These are phyloP conservation scores for Natator depressus DNA, from an alignment of 2,113 vertebrate species.

Conservation along the genomic window DNA sequence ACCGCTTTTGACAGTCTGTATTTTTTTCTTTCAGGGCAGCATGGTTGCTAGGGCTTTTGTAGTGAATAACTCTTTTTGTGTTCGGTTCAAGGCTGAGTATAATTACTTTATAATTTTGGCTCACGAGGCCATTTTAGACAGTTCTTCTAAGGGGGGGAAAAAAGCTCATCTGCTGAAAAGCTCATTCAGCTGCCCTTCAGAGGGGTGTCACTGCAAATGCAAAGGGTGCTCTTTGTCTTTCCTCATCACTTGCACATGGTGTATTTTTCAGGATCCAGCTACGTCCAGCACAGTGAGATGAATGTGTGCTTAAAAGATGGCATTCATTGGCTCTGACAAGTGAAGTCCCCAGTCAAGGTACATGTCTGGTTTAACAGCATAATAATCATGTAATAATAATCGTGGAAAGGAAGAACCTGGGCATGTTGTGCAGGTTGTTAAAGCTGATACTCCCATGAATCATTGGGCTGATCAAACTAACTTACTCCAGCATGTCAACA, in stretches of 20 bases:
- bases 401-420: not conserved
- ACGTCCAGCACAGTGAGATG: not conserved
- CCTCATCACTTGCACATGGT: not conserved
- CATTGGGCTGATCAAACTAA: not conserved
- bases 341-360: not conserved
- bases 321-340: not conserved
- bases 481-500: not conserved
- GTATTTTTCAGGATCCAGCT: not conserved
- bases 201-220: not conserved
- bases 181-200: not conserved
- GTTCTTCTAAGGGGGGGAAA: conserved; percentile 35
- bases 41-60: conserved; percentile 70
- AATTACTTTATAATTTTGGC: conserved; percentile 75
- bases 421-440: rapidly evolving
- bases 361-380: not conserved
- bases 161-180: conserved; percentile 30
- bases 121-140: conserved; percentile 51
- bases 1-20: conserved; percentile 70
- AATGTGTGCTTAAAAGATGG: rapidly evolving
- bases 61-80: conserved; percentile 76
- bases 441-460: rapidly evolving
- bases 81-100: conserved; percentile 53
- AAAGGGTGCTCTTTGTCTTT: not conserved
- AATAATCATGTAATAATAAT: not conserved
- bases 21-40: conserved; percentile 54